These are phyloP conservation scores for Ramphastos sulfuratus DNA, from an alignment of 2,113 vertebrate species.

Conservation along the genomic window DNA sequence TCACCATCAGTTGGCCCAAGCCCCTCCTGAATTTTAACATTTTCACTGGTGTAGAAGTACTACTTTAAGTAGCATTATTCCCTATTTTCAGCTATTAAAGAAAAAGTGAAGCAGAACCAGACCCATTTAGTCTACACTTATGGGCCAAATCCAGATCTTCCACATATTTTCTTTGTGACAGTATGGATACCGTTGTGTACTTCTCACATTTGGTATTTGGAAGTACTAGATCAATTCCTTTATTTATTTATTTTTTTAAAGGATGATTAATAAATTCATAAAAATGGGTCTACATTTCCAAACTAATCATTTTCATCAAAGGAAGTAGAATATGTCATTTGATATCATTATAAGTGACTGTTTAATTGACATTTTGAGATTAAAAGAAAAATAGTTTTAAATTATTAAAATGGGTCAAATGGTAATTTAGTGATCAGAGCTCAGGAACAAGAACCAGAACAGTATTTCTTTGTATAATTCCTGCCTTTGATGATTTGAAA, in stretches of 20 bases:
- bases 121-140: neutral
- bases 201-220: neutral
- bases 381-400: slow-evolving; percentile 22
- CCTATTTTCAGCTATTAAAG: neutral
- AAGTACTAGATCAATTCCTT: neutral
- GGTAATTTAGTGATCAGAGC: slow-evolving; percentile 17
- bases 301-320: neutral
- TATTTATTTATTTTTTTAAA: slow-evolving; percentile 15
- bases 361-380: slow-evolving; percentile 47
- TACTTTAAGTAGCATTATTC: neutral
- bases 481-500: neutral
- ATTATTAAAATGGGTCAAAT: slow-evolving; percentile 39
- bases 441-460: slow-evolving; percentile 1
- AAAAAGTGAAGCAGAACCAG: neutral
- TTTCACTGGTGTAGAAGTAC: neutral
- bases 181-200: neutral
- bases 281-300: neutral
- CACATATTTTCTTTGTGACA: neutral
- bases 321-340: neutral
- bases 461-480: neutral
- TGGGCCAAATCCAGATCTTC: neutral
- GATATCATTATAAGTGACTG: neutral
- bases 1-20: neutral
- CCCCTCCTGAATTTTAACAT: neutral
- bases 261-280: neutral